Percentiles rank a stretch among this genome's conserved stretches.
Conservation (phyloP, 2,888 invertebrate genomes). For the Ischnura elegans region DNA sequence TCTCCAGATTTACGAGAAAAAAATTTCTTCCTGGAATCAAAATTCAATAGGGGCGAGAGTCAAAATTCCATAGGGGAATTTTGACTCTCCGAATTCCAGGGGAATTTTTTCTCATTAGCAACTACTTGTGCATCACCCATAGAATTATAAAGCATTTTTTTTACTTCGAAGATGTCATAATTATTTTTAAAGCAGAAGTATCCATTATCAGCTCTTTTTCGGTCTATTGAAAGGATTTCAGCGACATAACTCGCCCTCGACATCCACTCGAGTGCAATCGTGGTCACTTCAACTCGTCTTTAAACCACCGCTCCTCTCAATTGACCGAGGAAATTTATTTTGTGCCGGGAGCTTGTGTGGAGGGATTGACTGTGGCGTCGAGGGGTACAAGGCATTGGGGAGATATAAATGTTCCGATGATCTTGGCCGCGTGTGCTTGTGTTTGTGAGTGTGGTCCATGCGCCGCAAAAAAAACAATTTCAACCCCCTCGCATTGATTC, state of each 20-base stretch:
- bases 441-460: background rate
- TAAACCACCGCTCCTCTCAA: constrained; percentile 11
- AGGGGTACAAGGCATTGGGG: background rate
- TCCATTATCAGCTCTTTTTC: no score
- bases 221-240: no score
- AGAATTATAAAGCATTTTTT: no score
- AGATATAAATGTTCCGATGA: background rate
- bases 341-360: background rate
- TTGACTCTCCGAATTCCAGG: no score
- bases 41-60: no score
- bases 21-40: no score
- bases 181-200: no score
- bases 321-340: background rate
- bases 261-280: background rate
- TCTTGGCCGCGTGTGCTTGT: background rate
- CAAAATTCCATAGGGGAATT: no score
- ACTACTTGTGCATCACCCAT: no score
- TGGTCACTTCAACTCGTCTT: background rate
- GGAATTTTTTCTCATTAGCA: no score
- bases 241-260: background rate
- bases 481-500: constrained; percentile 4
- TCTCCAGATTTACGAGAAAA: no score
- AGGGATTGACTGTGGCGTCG: background rate
- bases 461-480: background rate
- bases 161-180: no score